Evolutionary conservation across 2,113 vertebrate genomes (phyloP).

Genomic region (Dolichallabes microphthalmus): DNA sequence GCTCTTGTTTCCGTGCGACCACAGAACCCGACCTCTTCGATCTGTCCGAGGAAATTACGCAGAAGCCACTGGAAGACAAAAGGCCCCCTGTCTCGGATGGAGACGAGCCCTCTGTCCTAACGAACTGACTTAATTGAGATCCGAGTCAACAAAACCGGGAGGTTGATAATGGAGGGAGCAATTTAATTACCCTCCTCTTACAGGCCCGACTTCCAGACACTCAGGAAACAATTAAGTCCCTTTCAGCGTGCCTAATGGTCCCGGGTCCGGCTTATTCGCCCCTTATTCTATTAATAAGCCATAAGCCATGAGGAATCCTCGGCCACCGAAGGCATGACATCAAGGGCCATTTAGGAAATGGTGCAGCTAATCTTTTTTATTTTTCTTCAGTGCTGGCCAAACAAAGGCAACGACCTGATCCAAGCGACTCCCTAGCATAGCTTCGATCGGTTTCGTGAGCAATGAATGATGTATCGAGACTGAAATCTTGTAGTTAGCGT

Average conservation of each 20-base stretch:
- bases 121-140: slow-evolving; percentile 72
- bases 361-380: background rate
- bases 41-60: slow-evolving; percentile 2
- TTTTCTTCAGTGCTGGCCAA: slow-evolving; percentile 7
- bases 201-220: slow-evolving; percentile 54
- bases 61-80: slow-evolving; percentile 23
- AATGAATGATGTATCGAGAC: background rate
- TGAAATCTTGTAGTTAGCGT: background rate
- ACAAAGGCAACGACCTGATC: slow-evolving; percentile 34
- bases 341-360: slow-evolving; percentile 59
- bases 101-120: slow-evolving; percentile 62
- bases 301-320: slow-evolving; percentile 68
- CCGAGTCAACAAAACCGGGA: slow-evolving; percentile 52
- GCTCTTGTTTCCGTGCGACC: background rate
- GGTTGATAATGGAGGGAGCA: slow-evolving; percentile 69
- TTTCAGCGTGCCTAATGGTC: slow-evolving; percentile 72
- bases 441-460: background rate
- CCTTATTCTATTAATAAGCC: slow-evolving; percentile 77
- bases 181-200: slow-evolving; percentile 74
- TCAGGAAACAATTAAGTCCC: slow-evolving; percentile 74
- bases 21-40: background rate
- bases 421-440: slow-evolving; percentile 17
- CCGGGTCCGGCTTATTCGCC: slow-evolving; percentile 68
- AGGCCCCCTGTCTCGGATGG: slow-evolving; percentile 23
- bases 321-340: slow-evolving; percentile 63